Base-by-base conservation (phyloP, 1,140 invertebrate species). In the Ceratosolen fusciceps region DNA sequence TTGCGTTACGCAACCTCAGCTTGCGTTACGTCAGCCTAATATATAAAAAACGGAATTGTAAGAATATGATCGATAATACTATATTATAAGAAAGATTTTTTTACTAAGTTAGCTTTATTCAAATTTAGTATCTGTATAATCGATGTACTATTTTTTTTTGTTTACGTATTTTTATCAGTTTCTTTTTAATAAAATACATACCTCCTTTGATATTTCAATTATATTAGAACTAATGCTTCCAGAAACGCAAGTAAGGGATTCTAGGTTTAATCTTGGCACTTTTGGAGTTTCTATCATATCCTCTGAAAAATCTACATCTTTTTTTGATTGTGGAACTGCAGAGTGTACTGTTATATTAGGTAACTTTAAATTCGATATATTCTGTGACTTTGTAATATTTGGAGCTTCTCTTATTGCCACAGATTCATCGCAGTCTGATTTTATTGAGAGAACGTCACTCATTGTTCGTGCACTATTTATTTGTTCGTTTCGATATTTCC, bases 361-460 rank as follows among this genome's bases (percentile, higher is more conserved):
- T 31, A 85, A 19, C 80, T 82, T 86, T 1, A 89, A 86, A 9
- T 77, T 80, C 4, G 88, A 88, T 8, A 86, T 60, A 62, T 87
- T 87, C 16, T 86, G 86, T 12, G 80, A 79, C 2, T 79, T 82
- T 0, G 82, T 84, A 1, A 76, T 78, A 79, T 81, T 85, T 54
- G 72, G 79, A 0, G 26, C 65, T 16, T 85, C 84, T 47, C 90
- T 74, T 26, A 90, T 84, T 5, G 86, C 85, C 71, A 90, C 89
- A 0, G 52, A 68, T 0, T 81, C 56, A 0, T 85, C 91, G 72
- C 91, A 94, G 74, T 94, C 93, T 0, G 93, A 93, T 70, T 90
- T 85, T 87, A 94, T 93, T 0, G 93, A 94, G 4, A 94, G 87
- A 71, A 95, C 94, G 80, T 94, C 94, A 83, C 93, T 94, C 0